Evolutionary conservation across 2,113 vertebrate species (phyloP).

Genomic region (Cyanoderma ruficeps): DNA sequence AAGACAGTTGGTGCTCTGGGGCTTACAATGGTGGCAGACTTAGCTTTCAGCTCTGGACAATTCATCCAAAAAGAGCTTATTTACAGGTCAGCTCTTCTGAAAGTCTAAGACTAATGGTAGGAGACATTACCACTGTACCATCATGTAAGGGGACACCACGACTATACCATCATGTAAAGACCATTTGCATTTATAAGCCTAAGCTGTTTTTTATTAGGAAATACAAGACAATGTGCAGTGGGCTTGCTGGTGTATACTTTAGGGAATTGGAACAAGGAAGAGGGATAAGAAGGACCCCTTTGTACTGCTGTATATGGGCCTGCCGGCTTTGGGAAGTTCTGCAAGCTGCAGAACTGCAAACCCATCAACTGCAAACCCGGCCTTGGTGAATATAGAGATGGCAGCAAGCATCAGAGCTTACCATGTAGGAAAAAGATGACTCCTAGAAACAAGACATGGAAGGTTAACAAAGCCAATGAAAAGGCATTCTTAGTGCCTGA

Average conservation of each 20-base stretch:
- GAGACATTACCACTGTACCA: neutral
- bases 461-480: neutral
- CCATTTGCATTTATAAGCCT: neutral
- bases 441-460: neutral
- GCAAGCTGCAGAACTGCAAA: neutral
- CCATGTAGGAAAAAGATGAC: neutral
- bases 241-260: neutral
- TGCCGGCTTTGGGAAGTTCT: neutral
- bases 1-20: neutral
- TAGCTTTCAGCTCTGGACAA: neutral
- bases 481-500: neutral
- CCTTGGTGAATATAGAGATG: neutral
- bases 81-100: neutral
- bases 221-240: neutral
- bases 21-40: neutral
- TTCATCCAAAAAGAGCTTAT: neutral
- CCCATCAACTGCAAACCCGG: neutral
- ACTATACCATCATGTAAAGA: neutral
- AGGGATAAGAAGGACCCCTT: neutral
- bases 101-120: neutral
- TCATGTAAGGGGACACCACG: accelerated
- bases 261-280: neutral
- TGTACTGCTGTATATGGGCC: neutral
- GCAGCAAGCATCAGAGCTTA: neutral
- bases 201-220: neutral